A percentile compares a stretch with the other conserved stretches of the same genome.
phyloP scores from a whole-genome alignment of 2,888 invertebrate genomes.

The Caenorhabditis sulstoni region DNA sequence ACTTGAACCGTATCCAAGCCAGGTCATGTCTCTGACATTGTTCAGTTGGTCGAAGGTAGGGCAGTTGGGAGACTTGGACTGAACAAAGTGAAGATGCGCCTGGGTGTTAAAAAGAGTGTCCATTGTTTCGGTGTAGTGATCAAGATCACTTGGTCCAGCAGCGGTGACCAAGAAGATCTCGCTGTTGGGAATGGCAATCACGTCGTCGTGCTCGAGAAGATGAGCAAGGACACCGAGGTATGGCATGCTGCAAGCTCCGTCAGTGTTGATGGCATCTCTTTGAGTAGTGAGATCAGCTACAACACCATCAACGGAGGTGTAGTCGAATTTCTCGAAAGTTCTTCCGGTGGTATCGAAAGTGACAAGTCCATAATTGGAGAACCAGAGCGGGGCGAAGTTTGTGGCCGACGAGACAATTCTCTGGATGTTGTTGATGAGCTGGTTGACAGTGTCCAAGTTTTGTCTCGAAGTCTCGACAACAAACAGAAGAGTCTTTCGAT shows the following conservation, averaged over 20 bases:
- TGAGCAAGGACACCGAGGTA: constrained; percentile 45
- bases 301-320: constrained; percentile 43
- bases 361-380: constrained; percentile 66
- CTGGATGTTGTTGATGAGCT: constrained; percentile 53
- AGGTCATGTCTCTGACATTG: constrained; percentile 55
- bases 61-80: constrained; percentile 54
- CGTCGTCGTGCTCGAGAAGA: constrained; percentile 46
- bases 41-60: constrained; percentile 42
- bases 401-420: constrained; percentile 46
- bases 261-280: constrained; percentile 25
- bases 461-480: constrained; percentile 65
- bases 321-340: constrained; percentile 49
- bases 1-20: constrained; percentile 65
- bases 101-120: constrained; percentile 51
- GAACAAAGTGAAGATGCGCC: constrained; percentile 64
- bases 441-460: constrained; percentile 50
- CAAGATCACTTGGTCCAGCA: constrained; percentile 57
- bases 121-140: constrained; percentile 33
- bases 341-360: constrained; percentile 66
- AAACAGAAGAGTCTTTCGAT: constrained; percentile 63
- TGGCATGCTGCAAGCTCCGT: constrained; percentile 64
- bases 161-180: constrained; percentile 63
- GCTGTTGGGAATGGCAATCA: constrained; percentile 59
- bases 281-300: constrained; percentile 51
- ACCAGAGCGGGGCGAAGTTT: constrained; percentile 57